Evolutionary conservation across 2,888 invertebrate genomes (phyloP).

Genomic region (Cheilosia soror): DNA sequence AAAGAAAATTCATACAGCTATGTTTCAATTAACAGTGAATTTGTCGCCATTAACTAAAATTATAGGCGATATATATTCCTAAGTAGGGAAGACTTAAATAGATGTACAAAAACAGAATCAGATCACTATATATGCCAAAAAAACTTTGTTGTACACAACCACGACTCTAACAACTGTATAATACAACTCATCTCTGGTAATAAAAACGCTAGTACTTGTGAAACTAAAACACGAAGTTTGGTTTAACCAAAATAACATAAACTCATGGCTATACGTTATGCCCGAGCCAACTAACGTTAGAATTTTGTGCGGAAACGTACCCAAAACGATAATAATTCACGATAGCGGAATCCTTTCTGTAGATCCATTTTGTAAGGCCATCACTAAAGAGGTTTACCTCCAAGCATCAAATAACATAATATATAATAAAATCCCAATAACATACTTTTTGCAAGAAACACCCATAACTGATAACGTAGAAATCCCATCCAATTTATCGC

Average conservation of each 20-base stretch:
- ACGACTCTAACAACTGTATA: conserved; percentile 6
- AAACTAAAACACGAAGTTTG: conserved; percentile 9
- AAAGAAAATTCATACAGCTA: too few species aligned
- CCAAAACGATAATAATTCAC: not conserved
- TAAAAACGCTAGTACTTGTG: not conserved
- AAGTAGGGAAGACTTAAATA: too few species aligned
- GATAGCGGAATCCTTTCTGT: not conserved
- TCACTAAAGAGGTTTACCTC: conserved; percentile 1
- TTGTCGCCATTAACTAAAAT: too few species aligned
- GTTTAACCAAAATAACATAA: not conserved
- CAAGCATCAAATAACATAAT: too few species aligned
- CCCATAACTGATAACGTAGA: not conserved
- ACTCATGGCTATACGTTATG: not conserved
- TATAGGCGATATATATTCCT: too few species aligned
- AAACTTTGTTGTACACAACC: too few species aligned
- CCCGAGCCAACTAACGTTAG: not conserved
- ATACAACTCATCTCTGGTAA: not conserved
- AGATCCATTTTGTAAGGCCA: conserved; percentile 1
- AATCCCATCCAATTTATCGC: not conserved
- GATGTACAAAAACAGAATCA: too few species aligned
- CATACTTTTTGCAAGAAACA: conserved; percentile 7
- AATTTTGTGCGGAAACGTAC: not conserved
- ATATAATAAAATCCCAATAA: not conserved
- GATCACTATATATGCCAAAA: too few species aligned
- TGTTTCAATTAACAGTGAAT: too few species aligned